A percentile compares a stretch with the other conserved stretches of the same genome.
These are phyloP conservation scores for Camponotus pennsylvanicus DNA, from an alignment of 1,140 invertebrate species.

Conservation along the genomic window DNA sequence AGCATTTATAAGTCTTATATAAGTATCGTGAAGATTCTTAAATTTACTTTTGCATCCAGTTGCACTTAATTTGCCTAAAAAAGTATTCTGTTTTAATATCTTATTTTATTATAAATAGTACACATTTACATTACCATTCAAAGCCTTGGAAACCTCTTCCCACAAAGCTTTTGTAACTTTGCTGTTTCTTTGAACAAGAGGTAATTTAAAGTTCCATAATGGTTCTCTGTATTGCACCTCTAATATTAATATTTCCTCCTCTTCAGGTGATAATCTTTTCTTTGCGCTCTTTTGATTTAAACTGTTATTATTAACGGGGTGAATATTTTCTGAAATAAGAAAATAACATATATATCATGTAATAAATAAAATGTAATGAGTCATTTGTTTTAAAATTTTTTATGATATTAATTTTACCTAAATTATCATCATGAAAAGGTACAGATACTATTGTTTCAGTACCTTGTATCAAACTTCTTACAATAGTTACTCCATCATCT, in stretches of 20 bases:
- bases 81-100: background rate
- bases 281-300: no score
- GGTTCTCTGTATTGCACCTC: background rate
- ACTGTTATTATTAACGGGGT: no score
- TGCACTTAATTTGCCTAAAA: conserved; percentile 1
- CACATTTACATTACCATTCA: conserved; percentile 5
- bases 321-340: no score
- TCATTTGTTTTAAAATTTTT: no score
- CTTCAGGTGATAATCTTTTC: background rate
- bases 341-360: no score
- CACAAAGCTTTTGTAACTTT: background rate
- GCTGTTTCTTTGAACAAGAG: background rate
- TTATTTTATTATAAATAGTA: background rate
- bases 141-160: background rate
- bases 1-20: background rate
- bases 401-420: background rate
- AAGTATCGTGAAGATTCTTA: background rate
- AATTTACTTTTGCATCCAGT: background rate
- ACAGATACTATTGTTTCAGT: background rate
- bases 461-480: background rate
- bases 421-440: background rate
- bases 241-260: conserved; percentile 3
- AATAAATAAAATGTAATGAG: no score
- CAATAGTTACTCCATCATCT: no score
- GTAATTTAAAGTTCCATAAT: background rate